phyloP scores from a whole-genome alignment of 2,888 invertebrate species.

The Pseudococcus viburni region DNA sequence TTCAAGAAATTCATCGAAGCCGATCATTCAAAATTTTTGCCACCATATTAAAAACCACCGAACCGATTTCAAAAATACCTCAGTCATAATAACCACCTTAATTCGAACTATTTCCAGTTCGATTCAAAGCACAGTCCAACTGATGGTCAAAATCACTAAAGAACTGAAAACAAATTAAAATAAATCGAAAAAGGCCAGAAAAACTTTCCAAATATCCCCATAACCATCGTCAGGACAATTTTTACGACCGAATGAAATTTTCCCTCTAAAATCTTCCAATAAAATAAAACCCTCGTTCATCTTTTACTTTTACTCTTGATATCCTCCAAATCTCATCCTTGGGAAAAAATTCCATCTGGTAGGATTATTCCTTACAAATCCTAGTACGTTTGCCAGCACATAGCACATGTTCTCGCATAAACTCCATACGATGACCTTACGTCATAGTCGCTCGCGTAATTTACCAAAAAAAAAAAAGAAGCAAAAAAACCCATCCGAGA shows the following conservation, averaged over 20 bases:
- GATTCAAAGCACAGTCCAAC: no score
- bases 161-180: not conserved
- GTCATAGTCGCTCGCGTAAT: not conserved
- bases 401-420: not conserved
- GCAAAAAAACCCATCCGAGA: not conserved
- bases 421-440: not conserved
- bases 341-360: no score
- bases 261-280: not conserved
- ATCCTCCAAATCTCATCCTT: no score
- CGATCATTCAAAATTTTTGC: no score
- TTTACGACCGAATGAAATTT: not conserved
- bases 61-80: no score
- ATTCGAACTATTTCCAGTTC: no score
- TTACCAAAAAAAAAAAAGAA: constrained; percentile 7
- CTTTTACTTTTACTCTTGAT: no score
- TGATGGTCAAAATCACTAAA: not conserved
- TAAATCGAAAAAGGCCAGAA: not conserved
- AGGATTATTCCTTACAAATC: not conserved
- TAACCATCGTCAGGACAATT: not conserved
- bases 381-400: not conserved
- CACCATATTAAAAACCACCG: no score
- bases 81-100: no score
- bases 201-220: not conserved
- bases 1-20: no score
- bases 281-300: no score